Evolutionary conservation across 2,888 invertebrate genomes (phyloP), one percentile per base, ranked within the genome.

Genomic region (Ophion costatus): DNA sequence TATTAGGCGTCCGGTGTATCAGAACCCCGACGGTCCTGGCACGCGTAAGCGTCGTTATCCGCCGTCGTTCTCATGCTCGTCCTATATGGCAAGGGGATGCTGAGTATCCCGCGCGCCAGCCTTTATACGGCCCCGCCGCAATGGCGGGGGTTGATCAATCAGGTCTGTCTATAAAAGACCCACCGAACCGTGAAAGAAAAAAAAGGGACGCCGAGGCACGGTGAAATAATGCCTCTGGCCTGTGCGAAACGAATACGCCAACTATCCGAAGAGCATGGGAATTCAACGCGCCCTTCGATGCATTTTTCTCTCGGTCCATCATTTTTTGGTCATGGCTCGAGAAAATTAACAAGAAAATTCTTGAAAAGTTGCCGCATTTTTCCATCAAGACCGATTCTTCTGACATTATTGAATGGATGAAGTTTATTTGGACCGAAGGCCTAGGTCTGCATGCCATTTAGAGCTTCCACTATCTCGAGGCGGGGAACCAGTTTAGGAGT

Each of bases 1-100:
- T 56, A 73, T 77, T 51, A 78, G 42, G 51, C 2, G 24, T 45
- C 45, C 45, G 67, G 17, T 61, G 57, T 71, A 73, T 29, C n/a
- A 75, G 80, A 63, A 77, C 61, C 51, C 22, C 59, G 64, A 42
- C 70, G 51, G 73, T 74, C 75, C 78, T 87, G 90, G 89, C 92
- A 92, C 92, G 92, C 92, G 92, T 89, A 87, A 87, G 86, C 87
- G 89, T 92, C 91, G 91, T 92, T 92, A 91, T 91, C 88, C 90
- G 85, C 84, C 88, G 85, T 79, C 87, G 76, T 75, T 85, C 64
- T 69, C 81, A 70, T 70, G 22, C 57, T 20, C 57, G 2, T 56
- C 56, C 66, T 24, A 10, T 22, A 67, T 70, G 70, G 38, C 81
- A 77, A 38, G 69, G 83, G 71, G 78, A 67, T 77, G 80, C 61